Evolutionary conservation across 1,140 invertebrate genomes (phyloP).

Genomic region (Saxidomus purpurata): DNA sequence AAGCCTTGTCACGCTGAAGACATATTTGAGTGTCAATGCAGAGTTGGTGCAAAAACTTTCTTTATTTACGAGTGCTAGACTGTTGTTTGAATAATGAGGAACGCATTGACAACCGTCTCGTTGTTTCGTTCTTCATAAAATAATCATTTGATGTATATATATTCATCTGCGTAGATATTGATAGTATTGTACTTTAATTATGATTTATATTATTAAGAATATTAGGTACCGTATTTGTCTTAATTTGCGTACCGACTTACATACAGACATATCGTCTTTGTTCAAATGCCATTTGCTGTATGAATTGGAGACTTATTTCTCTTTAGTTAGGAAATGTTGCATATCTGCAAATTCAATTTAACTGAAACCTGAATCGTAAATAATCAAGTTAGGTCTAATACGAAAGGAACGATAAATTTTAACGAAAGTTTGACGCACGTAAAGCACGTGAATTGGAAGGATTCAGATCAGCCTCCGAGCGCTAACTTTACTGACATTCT

Average conservation of each 20-base stretch:
- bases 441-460: no score
- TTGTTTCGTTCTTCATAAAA: not conserved
- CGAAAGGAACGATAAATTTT: no score
- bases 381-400: no score
- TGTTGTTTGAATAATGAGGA: not conserved
- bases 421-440: no score
- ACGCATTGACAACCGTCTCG: not conserved
- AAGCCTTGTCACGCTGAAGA: slow-evolving; percentile 17
- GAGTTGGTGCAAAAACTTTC: not conserved
- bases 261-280: no score
- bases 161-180: not conserved
- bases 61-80: slow-evolving; percentile 9
- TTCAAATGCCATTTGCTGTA: no score
- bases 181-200: not conserved
- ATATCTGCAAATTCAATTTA: no score
- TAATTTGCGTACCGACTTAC: not conserved
- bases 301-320: no score
- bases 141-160: not conserved
- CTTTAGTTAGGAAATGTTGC: no score
- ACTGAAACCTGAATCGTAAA: no score
- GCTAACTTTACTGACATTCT: no score
- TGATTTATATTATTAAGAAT: not conserved
- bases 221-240: not conserved
- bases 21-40: slow-evolving; percentile 37
- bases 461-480: no score